These are phyloP conservation scores for Prunella fulvescens DNA, from an alignment of 2,113 vertebrate genomes.

Conservation along the genomic window DNA sequence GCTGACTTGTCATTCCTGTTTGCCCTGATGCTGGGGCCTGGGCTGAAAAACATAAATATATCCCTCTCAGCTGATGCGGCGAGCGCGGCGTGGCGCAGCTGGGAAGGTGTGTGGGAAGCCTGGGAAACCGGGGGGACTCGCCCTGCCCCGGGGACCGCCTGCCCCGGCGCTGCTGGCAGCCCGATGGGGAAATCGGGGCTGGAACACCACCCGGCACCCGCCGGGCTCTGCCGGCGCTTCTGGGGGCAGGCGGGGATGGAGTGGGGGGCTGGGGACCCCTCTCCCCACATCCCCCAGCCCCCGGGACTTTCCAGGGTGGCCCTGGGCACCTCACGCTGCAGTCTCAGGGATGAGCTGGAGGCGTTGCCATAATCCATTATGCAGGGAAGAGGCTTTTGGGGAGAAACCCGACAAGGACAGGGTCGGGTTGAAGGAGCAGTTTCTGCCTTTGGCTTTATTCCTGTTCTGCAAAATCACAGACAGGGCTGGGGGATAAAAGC, in stretches of 20 bases:
- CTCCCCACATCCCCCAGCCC: rapidly evolving
- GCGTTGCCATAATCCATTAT: rapidly evolving
- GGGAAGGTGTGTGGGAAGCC: not conserved
- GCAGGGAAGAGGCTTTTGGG: not conserved
- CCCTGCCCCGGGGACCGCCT: not conserved
- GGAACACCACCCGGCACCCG: not conserved
- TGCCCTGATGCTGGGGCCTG: not conserved
- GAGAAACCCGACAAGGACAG: not conserved
- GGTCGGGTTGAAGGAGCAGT: not conserved
- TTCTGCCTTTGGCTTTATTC: not conserved
- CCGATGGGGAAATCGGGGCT: not conserved
- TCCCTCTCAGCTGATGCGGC: not conserved
- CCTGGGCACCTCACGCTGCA: not conserved
- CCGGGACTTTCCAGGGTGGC: rapidly evolving
- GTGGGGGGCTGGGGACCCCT: not conserved
- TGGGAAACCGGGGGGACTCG: not conserved
- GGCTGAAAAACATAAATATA: not conserved
- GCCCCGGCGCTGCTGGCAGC: not conserved
- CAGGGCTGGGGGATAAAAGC: not conserved
- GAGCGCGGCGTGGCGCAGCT: rapidly evolving
- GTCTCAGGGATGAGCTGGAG: not conserved
- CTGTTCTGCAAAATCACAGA: not conserved
- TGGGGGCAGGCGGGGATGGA: not conserved
- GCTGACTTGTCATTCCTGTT: not conserved
- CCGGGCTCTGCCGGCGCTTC: not conserved